A percentile compares a stretch with the other conserved stretches of the same genome.
Evolutionary conservation across 2,797 vertebrate species (phyloP).

Genomic region (Anguilla anguilla): DNA sequence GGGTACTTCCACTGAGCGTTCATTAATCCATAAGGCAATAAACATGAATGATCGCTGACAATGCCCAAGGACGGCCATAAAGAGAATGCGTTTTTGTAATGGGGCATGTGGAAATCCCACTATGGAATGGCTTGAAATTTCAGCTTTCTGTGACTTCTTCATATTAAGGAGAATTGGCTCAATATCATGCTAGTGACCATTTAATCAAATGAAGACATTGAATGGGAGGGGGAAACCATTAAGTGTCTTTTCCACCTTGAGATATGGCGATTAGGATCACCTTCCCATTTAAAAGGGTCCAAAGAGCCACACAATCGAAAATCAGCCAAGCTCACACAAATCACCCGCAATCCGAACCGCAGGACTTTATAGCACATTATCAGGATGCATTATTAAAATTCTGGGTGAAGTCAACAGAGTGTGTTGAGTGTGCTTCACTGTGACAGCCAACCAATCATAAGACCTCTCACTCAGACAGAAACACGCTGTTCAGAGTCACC

Average conservation of each 20-base stretch:
- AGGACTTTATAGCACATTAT: not conserved
- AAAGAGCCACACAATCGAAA: slow-evolving; percentile 15
- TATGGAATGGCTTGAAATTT: not conserved
- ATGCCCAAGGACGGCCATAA: slow-evolving; percentile 36
- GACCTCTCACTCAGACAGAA: not conserved
- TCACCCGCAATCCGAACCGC: not conserved
- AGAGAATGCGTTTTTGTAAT: not conserved
- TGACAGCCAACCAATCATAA: not conserved
- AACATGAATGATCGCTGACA: slow-evolving; percentile 56
- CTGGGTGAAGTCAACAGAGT: slow-evolving; percentile 5
- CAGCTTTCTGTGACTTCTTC: not conserved
- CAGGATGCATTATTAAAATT: slow-evolving; percentile 15
- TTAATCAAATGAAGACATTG: not conserved
- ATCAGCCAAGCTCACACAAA: slow-evolving; percentile 11
- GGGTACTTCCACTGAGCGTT: slow-evolving; percentile 41
- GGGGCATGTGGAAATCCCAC: not conserved
- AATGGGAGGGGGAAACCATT: not conserved
- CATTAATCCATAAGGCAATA: slow-evolving; percentile 57
- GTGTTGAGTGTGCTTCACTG: not conserved
- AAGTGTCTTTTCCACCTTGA: not conserved
- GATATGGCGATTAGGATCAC: not conserved
- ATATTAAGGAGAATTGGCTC: not conserved
- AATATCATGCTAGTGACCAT: not conserved
- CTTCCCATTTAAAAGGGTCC: not conserved
- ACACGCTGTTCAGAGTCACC: not conserved